Base-by-base conservation (phyloP, 2,113 vertebrate genomes). In the Chionomys nivalis region DNA sequence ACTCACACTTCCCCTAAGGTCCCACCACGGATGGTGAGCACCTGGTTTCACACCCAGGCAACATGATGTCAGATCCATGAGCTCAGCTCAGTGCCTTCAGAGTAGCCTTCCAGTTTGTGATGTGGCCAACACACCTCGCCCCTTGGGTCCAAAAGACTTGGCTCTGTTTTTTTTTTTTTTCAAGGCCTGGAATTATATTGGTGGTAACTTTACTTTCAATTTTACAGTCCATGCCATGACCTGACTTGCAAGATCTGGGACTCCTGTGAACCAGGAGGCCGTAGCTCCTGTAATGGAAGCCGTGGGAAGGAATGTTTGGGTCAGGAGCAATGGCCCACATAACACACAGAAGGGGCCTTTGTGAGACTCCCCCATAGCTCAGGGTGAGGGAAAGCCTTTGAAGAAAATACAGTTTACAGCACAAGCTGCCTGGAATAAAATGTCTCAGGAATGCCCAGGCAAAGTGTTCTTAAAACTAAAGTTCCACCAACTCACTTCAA, bases 151-250 rank as follows among this genome's bases (percentile, higher is more conserved):
- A 58, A n/a, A 73, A 61, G 17, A 68, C 52, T 93, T 61, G 90
- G 7, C 36, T 87, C 55, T 58, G 17, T 58, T 58, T 58, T 13
- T 2, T 31, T 0, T 28, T 13, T 68, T 95, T 66, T 70, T 33
- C n/a, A 4, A 75, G 63, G 42, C 58, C 16, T 75, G 39, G 21
- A 96, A 58, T 42, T 21, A 49, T 7, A 7, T 1, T 1, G 19
- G n/a, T 14, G 3, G 36, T 73, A 49, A 73, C 79, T 90, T 81
- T 65, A 26, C 19, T 33, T 23, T 42, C 16, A 36, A 17, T 58
- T 58, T 58, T 0, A 36, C 0, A 39, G 26, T 28, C 85, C 12
- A 1, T 7, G 13, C 0, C 49, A 16, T 21, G 31, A 13, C 39
- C 47, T 47, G 21, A 72, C 33, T 72, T 42, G 31, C 63, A 47